Conservation (phyloP, 2,888 invertebrate genomes). For the Spodoptera littoralis region DNA sequence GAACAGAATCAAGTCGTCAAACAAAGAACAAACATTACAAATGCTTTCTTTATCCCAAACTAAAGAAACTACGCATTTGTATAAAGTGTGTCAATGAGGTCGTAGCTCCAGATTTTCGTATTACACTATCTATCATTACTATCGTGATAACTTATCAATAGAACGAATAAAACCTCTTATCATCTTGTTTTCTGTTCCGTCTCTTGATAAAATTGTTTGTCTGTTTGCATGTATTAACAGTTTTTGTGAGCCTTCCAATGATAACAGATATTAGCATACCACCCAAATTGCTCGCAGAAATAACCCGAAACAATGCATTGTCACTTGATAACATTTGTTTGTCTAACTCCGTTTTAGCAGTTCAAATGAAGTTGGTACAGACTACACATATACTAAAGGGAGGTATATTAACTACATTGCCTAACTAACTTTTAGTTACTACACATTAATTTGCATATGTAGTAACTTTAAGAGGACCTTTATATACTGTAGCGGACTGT, state of each 20-base stretch:
- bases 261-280: conserved; percentile 18
- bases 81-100: conserved; percentile 55
- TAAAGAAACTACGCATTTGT: conserved; percentile 41
- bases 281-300: conserved; percentile 1
- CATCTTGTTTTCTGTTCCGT: conserved; percentile 42
- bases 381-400: too few species aligned
- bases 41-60: conserved; percentile 14
- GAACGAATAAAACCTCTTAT: conserved; percentile 45
- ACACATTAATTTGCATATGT: too few species aligned
- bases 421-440: too few species aligned
- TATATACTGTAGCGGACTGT: too few species aligned
- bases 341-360: too few species aligned
- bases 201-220: conserved; percentile 44
- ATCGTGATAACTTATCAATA: conserved; percentile 48
- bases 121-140: conserved; percentile 29
- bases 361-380: too few species aligned
- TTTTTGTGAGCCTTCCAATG: conserved; percentile 7
- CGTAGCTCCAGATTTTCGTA: conserved; percentile 42
- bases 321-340: too few species aligned
- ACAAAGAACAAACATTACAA: conserved; percentile 20
- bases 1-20: neutral
- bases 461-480: too few species aligned
- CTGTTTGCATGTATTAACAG: conserved; percentile 28
- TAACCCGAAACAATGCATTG: neutral
- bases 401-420: too few species aligned